These are phyloP conservation scores for Mesembrinibis cayennensis DNA, from an alignment of 2,113 vertebrate species.

Conservation along the genomic window DNA sequence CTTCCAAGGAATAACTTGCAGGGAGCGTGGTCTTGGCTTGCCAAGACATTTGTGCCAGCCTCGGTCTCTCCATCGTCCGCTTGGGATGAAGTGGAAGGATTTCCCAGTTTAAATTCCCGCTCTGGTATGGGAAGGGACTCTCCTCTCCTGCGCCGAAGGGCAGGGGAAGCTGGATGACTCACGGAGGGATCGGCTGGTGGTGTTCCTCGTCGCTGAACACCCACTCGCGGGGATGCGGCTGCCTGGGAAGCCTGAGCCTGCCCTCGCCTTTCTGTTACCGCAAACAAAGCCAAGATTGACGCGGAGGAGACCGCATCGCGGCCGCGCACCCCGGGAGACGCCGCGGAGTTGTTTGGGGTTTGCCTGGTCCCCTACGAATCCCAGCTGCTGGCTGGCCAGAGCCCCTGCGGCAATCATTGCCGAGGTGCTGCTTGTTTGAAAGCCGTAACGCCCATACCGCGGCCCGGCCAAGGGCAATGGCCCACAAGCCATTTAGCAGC, in stretches of 20 bases:
- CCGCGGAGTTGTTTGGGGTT: fast-evolving
- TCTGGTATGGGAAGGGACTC: background rate
- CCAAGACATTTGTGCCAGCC: background rate
- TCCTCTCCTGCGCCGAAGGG: background rate
- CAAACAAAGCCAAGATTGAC: background rate
- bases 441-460: background rate
- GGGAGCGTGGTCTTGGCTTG: background rate
- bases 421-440: background rate
- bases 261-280: background rate
- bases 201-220: background rate
- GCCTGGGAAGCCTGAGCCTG: background rate
- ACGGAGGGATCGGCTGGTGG: fast-evolving
- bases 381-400: background rate
- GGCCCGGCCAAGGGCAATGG: background rate
- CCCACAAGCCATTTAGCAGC: fast-evolving
- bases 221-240: background rate
- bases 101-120: background rate
- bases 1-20: background rate
- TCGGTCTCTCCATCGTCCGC: fast-evolving
- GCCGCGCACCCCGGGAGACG: fast-evolving
- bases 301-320: fast-evolving
- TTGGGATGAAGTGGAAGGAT: background rate
- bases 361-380: background rate
- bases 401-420: fast-evolving
- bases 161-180: background rate